Conservation (phyloP, 2,888 invertebrate species). For the Calliopum simillimum region DNA sequence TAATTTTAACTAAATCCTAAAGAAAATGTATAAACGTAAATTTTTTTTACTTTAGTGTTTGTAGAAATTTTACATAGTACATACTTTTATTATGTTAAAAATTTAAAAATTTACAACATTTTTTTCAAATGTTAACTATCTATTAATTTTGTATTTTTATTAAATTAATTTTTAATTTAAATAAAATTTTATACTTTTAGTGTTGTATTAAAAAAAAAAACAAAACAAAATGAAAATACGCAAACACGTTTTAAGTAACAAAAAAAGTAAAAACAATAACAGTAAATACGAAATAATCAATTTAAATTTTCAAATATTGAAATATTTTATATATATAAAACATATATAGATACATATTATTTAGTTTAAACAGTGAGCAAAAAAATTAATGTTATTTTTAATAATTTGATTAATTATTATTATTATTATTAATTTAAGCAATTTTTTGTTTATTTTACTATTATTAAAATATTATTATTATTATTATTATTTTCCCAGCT, state of each 20-base stretch:
- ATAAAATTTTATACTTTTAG: slow-evolving; percentile 41
- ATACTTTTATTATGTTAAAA: slow-evolving; percentile 36
- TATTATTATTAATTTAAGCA: slow-evolving; percentile 38
- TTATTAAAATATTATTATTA: slow-evolving; percentile 23
- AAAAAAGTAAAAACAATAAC: slow-evolving; percentile 19
- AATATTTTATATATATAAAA: no score
- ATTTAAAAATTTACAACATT: slow-evolving; percentile 35
- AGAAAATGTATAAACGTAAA: slow-evolving; percentile 41
- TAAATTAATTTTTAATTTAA: slow-evolving; percentile 38
- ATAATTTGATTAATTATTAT: slow-evolving; percentile 31
- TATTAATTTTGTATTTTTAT: slow-evolving; percentile 27
- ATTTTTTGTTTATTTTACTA: slow-evolving; percentile 33
- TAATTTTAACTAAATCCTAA: slow-evolving; percentile 30
- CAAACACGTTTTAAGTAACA: slow-evolving; percentile 28
- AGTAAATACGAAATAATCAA: no score
- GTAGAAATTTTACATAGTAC: slow-evolving; percentile 26
- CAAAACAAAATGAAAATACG: slow-evolving; percentile 32
- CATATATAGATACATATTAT: no score
- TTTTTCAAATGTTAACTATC: slow-evolving; percentile 24
- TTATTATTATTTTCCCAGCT: slow-evolving; percentile 25
- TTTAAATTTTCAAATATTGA: no score
- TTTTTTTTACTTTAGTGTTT: slow-evolving; percentile 46
- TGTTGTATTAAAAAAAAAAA: slow-evolving; percentile 40
- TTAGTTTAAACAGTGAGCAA: slow-evolving; percentile 2
- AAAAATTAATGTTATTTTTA: slow-evolving; percentile 16